A percentile compares a stretch with the other conserved stretches of the same genome.
phyloP scores from a whole-genome alignment of 2,113 vertebrate genomes.

The Hemibagrus wyckioides region DNA sequence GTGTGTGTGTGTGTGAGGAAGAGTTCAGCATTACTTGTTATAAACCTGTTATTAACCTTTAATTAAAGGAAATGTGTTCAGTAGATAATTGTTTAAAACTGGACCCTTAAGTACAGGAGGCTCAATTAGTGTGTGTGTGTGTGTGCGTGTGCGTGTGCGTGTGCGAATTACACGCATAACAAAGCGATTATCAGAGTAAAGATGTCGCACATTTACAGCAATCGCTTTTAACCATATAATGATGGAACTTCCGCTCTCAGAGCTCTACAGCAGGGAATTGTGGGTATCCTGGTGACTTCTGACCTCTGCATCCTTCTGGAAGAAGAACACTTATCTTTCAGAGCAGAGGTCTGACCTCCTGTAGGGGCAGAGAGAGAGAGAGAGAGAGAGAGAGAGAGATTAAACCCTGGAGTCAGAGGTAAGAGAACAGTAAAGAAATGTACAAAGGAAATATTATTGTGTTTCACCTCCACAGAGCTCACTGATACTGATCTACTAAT shows the following conservation, averaged over 20 bases:
- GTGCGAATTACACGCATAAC: slow-evolving; percentile 46
- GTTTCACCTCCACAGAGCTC: not conserved
- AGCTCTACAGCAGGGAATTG: slow-evolving; percentile 29
- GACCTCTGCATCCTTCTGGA: slow-evolving; percentile 32
- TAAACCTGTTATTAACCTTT: slow-evolving; percentile 29
- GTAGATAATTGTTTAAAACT: slow-evolving; percentile 37
- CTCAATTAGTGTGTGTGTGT: not conserved
- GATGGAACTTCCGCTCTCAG: slow-evolving; percentile 47
- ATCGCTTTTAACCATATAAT: slow-evolving; percentile 54
- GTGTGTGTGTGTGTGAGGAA: not conserved
- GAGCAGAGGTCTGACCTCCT: slow-evolving; percentile 14
- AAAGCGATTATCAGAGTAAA: slow-evolving; percentile 39
- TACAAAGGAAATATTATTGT: not conserved
- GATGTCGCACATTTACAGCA: slow-evolving; percentile 44
- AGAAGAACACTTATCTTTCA: slow-evolving; percentile 46
- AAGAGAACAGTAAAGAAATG: not conserved
- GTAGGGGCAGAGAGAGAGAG: not conserved
- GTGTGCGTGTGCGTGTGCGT: slow-evolving; percentile 20
- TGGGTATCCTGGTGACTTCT: slow-evolving; percentile 58
- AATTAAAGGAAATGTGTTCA: slow-evolving; percentile 36
- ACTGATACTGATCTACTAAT: not conserved
- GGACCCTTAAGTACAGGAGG: slow-evolving; percentile 15
- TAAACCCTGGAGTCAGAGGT: not conserved
- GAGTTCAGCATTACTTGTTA: not conserved
- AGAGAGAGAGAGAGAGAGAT: not conserved